Conservation (phyloP, 2,113 vertebrate species). For the Mesembrinibis cayennensis region DNA sequence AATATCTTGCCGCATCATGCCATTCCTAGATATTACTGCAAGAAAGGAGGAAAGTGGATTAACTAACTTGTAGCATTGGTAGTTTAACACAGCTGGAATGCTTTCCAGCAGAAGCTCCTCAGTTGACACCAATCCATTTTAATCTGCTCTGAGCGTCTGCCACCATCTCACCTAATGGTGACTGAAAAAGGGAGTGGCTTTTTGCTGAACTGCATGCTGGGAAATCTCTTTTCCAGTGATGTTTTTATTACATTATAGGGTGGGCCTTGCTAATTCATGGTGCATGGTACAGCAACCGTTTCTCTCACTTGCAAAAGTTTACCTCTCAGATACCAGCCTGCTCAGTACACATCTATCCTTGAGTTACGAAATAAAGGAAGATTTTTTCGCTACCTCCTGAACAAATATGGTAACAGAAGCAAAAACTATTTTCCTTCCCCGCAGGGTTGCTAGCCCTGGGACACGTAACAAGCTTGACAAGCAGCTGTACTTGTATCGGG, state of each 20-base stretch:
- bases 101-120: neutral
- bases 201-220: neutral
- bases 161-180: neutral
- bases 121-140: neutral
- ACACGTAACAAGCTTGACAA: neutral
- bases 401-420: neutral
- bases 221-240: neutral
- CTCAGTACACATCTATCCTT: fast-evolving
- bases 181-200: neutral
- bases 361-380: neutral
- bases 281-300: neutral
- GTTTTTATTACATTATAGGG: neutral
- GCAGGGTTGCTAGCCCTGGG: neutral
- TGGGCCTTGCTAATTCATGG: neutral
- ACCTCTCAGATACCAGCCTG: neutral
- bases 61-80: no score
- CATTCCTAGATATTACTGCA: neutral
- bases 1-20: fast-evolving
- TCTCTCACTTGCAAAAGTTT: neutral
- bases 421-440: neutral
- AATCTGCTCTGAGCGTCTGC: neutral
- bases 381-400: neutral
- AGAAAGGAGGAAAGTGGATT: neutral
- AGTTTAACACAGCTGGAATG: no score
- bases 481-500: fast-evolving